A percentile compares a stretch with the other conserved stretches of the same genome.
These are phyloP conservation scores for Aspidiotus rigidus DNA, from an alignment of 2,888 invertebrate species.

Conservation along the genomic window DNA sequence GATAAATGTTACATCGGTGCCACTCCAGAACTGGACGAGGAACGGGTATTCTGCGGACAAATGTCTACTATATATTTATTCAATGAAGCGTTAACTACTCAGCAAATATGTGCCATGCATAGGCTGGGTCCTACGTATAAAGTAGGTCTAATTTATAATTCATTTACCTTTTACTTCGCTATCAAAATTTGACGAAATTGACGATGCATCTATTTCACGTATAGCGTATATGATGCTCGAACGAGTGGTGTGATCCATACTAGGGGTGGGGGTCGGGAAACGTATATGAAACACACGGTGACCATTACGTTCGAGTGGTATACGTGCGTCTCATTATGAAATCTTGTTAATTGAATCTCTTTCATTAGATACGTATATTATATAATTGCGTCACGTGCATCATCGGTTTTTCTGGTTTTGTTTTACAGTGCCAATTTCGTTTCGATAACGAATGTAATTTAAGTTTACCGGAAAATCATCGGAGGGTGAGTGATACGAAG, in stretches of 20 bases:
- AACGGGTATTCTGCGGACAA: conserved; percentile 97
- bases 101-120: conserved; percentile 98
- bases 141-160: conserved; percentile 49
- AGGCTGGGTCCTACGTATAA: conserved; percentile 97
- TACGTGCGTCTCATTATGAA: not conserved
- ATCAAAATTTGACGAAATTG: conserved; percentile 2
- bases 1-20: conserved; percentile 99
- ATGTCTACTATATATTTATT: conserved; percentile 99
- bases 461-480: conserved; percentile 95
- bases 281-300: too few species aligned
- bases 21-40: conserved; percentile 91
- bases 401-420: not conserved
- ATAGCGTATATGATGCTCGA: too few species aligned
- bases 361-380: too few species aligned
- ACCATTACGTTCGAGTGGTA: not conserved
- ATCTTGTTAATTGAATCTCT: too few species aligned
- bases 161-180: not conserved
- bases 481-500: conserved; percentile 76
- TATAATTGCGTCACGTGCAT: too few species aligned
- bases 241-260: not conserved
- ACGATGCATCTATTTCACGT: not conserved
- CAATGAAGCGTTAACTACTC: conserved; percentile 91
- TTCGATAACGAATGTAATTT: conserved; percentile 99
- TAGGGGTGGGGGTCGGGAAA: not conserved
- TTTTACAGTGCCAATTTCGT: conserved; percentile 91